These are phyloP conservation scores for Clivina fossor DNA, from an alignment of 2,888 invertebrate species.

Conservation along the genomic window DNA sequence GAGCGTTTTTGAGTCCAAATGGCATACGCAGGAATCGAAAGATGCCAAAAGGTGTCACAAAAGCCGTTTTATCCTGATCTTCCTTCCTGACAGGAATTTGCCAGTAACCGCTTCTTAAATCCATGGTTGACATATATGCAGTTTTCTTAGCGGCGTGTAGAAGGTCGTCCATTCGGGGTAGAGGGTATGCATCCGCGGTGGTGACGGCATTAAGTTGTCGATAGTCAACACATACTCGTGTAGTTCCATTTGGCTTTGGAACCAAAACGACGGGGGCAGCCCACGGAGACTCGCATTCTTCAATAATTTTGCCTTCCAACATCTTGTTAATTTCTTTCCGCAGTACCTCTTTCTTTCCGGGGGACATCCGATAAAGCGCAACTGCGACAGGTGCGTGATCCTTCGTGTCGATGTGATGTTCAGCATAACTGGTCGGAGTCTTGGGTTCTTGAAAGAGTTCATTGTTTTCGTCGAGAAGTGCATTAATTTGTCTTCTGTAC, in stretches of 20 bases:
- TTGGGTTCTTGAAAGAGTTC: conserved; percentile 22
- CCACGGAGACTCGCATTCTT: not conserved
- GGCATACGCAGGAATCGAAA: conserved; percentile 11
- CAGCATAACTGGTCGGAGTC: conserved; percentile 24
- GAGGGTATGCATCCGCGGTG: not conserved
- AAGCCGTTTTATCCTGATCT: conserved; percentile 11
- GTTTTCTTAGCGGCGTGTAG: conserved; percentile 4
- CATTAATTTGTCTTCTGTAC: not conserved
- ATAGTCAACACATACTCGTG: not conserved
- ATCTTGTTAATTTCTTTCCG: conserved; percentile 34
- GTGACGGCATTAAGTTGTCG: conserved; percentile 11
- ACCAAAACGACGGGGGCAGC: not conserved
- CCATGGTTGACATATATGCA: conserved; percentile 5
- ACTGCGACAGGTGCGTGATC: conserved; percentile 20
- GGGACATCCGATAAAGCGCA: conserved; percentile 30
- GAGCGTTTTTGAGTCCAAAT: not conserved
- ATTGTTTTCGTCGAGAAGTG: not conserved
- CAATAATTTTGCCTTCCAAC: conserved; percentile 30
- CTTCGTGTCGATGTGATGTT: conserved; percentile 29
- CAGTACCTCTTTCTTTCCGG: conserved; percentile 8
- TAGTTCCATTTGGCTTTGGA: not conserved
- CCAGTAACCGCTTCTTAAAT: not conserved
- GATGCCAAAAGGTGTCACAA: conserved; percentile 4
- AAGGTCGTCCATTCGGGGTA: not conserved
- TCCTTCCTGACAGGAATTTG: not conserved